Evolutionary conservation across 1,140 invertebrate genomes (phyloP).

Genomic region (Neuroterus valhalla): DNA sequence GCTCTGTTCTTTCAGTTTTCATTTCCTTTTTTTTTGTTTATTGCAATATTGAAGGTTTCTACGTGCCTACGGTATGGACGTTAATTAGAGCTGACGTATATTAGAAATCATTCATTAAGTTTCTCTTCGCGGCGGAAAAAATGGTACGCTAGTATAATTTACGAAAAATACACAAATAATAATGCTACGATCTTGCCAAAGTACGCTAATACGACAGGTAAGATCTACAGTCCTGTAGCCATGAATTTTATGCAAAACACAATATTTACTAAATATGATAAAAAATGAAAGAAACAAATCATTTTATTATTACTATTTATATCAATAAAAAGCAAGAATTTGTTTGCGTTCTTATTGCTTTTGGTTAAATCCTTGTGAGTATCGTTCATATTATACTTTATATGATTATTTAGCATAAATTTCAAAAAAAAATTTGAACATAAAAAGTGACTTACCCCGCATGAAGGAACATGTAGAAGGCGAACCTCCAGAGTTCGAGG

Average conservation of each 20-base stretch:
- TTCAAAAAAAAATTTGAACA: not conserved
- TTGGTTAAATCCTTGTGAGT: too few relatives aligned
- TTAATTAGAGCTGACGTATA: constrained; percentile 21
- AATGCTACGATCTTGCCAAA: not conserved
- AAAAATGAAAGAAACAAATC: too few relatives aligned
- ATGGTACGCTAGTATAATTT: too few relatives aligned
- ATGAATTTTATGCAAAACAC: too few relatives aligned
- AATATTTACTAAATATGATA: too few relatives aligned
- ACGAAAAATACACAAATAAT: constrained; percentile 8
- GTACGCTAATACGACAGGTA: not conserved
- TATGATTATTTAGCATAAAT: not conserved
- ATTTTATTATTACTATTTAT: too few relatives aligned
- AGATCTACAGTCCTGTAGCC: not conserved
- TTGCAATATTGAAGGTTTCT: constrained; percentile 9
- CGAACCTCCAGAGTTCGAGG: constrained; percentile 93
- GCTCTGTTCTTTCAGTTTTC: constrained; percentile 3
- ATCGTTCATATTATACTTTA: too few relatives aligned
- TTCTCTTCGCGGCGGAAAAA: too few relatives aligned
- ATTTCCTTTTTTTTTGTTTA: not conserved
- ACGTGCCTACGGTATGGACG: not conserved
- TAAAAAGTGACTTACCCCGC: constrained; percentile 82
- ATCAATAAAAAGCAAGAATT: too few relatives aligned
- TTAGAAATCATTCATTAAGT: constrained; percentile 9
- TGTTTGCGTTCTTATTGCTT: too few relatives aligned
- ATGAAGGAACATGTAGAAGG: constrained; percentile 96